phyloP scores from a whole-genome alignment of 35 echinoderm and acorn worm genomes.

The Holothuria glaberrima region DNA sequence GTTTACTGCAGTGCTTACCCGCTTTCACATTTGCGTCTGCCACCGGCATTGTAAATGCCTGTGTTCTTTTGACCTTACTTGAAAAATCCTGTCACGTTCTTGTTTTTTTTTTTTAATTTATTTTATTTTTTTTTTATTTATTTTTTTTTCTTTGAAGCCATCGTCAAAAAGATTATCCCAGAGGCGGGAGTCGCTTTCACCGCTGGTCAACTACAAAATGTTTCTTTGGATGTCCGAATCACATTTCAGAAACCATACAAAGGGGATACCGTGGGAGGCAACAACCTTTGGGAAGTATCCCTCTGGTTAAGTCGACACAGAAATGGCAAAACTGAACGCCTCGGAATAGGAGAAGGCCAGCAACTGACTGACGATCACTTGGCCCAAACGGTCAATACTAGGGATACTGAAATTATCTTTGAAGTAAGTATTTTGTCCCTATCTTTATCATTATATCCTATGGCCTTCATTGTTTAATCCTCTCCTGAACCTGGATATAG shows the following conservation, averaged over 20 bases:
- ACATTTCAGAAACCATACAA: constrained; percentile 23
- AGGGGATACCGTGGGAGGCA: not conserved
- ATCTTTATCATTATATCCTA: too few species aligned
- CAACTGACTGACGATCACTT: not conserved
- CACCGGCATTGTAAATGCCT: too few species aligned
- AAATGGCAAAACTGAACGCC: not conserved
- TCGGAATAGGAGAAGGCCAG: not conserved
- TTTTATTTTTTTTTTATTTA: too few species aligned
- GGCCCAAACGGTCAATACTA: not conserved
- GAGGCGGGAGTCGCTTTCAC: not conserved
- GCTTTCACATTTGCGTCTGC: too few species aligned
- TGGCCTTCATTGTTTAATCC: too few species aligned
- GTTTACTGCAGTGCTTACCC: too few species aligned
- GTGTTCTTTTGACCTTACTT: too few species aligned
- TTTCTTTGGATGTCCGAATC: not conserved
- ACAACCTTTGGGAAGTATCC: constrained; percentile 30
- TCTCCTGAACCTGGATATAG: too few species aligned
- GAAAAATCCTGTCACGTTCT: too few species aligned
- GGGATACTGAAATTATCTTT: not conserved
- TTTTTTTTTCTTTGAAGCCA: not conserved
- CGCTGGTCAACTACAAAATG: constrained; percentile 8
- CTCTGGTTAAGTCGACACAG: constrained; percentile 19
- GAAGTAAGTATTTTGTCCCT: not conserved
- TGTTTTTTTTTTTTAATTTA: not conserved
- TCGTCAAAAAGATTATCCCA: constrained; percentile 7